Evolutionary conservation across 2,113 vertebrate genomes (phyloP).

Genomic region (Hippocampus barbouri): DNA sequence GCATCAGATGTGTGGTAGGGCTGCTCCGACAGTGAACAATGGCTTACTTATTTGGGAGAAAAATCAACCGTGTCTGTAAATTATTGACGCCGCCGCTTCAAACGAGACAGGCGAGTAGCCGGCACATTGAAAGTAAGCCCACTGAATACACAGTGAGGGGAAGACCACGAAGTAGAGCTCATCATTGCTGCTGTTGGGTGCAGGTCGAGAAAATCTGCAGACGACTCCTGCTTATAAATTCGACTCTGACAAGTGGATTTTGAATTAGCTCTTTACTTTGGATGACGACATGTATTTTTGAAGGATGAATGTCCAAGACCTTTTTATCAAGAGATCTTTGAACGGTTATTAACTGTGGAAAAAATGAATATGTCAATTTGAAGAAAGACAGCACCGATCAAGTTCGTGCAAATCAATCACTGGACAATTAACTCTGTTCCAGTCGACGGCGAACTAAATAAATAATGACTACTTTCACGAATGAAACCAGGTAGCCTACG

Average conservation of each 20-base stretch:
- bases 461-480: no score
- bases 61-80: constrained; percentile 49
- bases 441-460: no score
- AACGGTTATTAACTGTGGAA: background rate
- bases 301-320: background rate
- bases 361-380: no score
- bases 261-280: background rate
- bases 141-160: background rate
- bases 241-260: background rate
- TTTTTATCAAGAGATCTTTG: background rate
- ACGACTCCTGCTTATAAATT: background rate
- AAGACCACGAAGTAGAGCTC: background rate
- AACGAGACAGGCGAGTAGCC: constrained; percentile 40
- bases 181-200: background rate
- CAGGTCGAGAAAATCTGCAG: background rate
- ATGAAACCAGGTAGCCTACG: no score
- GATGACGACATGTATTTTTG: background rate
- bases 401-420: no score
- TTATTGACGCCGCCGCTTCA: constrained; percentile 63
- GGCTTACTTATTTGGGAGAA: constrained; percentile 35
- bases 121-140: constrained; percentile 36
- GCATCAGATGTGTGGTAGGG: constrained; percentile 47
- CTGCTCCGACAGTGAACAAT: constrained; percentile 33
- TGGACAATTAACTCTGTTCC: no score
- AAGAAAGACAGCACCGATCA: no score